phyloP scores from a whole-genome alignment of 2,113 vertebrate genomes.

The Odontophorus gujanensis region DNA sequence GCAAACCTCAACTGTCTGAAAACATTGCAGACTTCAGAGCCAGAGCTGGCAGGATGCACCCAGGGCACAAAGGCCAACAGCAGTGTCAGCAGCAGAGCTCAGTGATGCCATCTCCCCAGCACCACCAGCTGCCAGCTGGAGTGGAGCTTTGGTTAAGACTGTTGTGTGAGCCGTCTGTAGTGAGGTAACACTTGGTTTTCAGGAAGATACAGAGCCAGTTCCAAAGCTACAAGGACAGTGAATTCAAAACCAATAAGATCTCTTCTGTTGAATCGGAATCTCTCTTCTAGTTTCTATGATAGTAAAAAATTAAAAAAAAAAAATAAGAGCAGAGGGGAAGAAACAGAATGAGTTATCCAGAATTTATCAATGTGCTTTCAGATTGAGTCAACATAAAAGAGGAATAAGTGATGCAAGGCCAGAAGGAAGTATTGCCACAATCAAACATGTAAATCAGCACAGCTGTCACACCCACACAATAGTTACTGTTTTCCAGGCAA shows the following conservation, averaged over 20 bases:
- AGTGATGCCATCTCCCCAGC: background rate
- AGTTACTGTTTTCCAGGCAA: background rate
- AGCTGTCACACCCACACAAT: constrained; percentile 8
- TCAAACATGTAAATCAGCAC: constrained; percentile 5
- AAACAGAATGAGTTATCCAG: background rate
- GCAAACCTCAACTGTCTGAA: background rate
- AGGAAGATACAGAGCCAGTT: constrained; percentile 95
- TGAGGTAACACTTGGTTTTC: constrained; percentile 96
- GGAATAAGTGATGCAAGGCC: background rate
- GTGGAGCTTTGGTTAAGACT: constrained; percentile 74
- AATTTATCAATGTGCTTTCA: background rate
- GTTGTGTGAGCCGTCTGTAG: constrained; percentile 90
- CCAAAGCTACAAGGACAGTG: constrained; percentile 95
- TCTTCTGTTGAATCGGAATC: constrained; percentile 91
- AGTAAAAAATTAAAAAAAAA: background rate
- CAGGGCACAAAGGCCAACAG: background rate
- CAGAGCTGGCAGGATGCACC: background rate
- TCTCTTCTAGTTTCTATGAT: constrained; percentile 92
- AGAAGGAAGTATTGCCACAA: background rate
- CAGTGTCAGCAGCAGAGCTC: background rate
- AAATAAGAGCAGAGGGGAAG: background rate
- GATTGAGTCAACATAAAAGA: background rate
- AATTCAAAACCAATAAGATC: constrained; percentile 96
- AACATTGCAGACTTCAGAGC: background rate
- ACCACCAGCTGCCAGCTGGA: background rate